Evolutionary conservation across 2,888 invertebrate species (phyloP).

Genomic region (Sarcophaga variegata): DNA sequence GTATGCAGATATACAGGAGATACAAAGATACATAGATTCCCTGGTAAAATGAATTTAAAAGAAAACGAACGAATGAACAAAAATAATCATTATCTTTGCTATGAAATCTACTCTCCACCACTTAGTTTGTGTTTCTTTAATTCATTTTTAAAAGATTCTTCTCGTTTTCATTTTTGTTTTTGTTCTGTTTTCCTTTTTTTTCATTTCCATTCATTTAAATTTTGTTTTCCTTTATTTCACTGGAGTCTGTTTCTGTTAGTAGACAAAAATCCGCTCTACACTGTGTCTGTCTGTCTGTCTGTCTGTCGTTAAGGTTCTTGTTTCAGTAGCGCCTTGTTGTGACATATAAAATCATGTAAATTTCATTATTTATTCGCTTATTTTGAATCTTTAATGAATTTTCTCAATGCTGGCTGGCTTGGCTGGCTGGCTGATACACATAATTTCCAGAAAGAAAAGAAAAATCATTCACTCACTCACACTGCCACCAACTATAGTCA

Average conservation of each 20-base stretch:
- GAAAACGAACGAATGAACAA: constrained; percentile 46
- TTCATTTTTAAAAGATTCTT: not conserved
- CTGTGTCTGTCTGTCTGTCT: constrained; percentile 22
- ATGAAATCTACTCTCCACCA: constrained; percentile 57
- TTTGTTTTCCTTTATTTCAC: constrained; percentile 42
- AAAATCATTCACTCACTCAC: not conserved
- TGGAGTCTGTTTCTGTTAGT: constrained; percentile 38
- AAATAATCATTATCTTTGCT: constrained; percentile 67
- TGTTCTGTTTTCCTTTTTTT: not conserved
- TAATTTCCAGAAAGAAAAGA: constrained; percentile 10
- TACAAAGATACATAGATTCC: constrained; percentile 55
- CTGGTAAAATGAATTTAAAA: constrained; percentile 25
- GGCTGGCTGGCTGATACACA: not conserved
- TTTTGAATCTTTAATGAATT: constrained; percentile 67
- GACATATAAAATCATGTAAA: constrained; percentile 69
- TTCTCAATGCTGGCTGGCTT: not conserved
- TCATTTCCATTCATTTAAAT: constrained; percentile 12
- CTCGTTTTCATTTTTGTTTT: not conserved
- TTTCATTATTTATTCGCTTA: constrained; percentile 63
- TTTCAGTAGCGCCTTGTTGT: constrained; percentile 67
- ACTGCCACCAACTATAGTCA: not conserved
- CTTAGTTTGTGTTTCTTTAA: constrained; percentile 22
- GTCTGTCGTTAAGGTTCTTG: constrained; percentile 58
- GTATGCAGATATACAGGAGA: constrained; percentile 60
- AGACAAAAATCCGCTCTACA: constrained; percentile 19